Evolutionary conservation across 2,888 invertebrate species (phyloP).

Genomic region (Drosophila aldrichi): DNA sequence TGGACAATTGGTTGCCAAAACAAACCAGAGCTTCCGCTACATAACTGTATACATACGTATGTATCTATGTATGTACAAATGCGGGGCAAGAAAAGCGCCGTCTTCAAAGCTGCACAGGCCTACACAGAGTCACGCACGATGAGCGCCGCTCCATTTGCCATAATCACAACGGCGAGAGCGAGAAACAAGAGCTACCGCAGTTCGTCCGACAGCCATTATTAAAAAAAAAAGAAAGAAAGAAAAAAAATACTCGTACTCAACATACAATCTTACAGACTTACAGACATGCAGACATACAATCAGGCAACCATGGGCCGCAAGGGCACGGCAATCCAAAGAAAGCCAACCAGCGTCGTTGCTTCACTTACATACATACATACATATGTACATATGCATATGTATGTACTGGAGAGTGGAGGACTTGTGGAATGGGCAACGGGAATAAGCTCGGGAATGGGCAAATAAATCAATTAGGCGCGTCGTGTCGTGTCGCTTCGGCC

Average conservation of each 20-base stretch:
- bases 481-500: conserved; percentile 63
- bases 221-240: not conserved
- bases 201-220: conserved; percentile 53
- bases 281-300: not conserved
- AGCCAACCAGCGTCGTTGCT: conserved; percentile 52
- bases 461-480: conserved; percentile 75
- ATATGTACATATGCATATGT: not conserved
- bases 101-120: conserved; percentile 22
- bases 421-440: conserved; percentile 26
- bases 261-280: conserved; percentile 8
- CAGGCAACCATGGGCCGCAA: conserved; percentile 30
- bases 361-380: not conserved
- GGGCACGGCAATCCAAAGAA: conserved; percentile 38
- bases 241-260: conserved; percentile 43
- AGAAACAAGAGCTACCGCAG: conserved; percentile 16
- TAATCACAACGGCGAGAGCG: conserved; percentile 25
- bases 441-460: conserved; percentile 42
- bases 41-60: conserved; percentile 1
- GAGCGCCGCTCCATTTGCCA: conserved; percentile 34
- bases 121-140: conserved; percentile 48
- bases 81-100: conserved; percentile 1
- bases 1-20: conserved; percentile 36
- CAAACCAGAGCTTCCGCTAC: conserved; percentile 34
- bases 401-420: not conserved
- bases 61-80: not conserved